phyloP scores from a whole-genome alignment of 2,888 invertebrate genomes.

The Netelia fuscicornis region DNA sequence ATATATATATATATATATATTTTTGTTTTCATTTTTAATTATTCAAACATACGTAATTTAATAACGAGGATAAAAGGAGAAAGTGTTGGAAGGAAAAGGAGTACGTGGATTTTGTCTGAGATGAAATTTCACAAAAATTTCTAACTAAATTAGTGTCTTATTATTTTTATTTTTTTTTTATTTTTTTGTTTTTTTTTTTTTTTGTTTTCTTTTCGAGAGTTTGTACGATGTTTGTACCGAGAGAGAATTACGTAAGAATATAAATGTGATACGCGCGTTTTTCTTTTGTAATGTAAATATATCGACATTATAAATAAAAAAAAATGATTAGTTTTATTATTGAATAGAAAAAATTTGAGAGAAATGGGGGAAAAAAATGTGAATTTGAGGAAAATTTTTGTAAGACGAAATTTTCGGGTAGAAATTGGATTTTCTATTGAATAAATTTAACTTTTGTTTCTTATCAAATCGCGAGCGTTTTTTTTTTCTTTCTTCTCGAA shows the following conservation, averaged over 20 bases:
- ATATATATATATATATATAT: neutral
- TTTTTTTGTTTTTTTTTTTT: neutral
- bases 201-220: constrained; percentile 14
- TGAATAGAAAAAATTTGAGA: neutral
- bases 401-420: no score
- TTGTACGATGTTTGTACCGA: constrained; percentile 11
- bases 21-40: constrained; percentile 21
- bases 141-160: neutral
- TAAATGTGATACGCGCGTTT: constrained; percentile 62
- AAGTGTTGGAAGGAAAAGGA: neutral
- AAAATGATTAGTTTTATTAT: constrained; percentile 6
- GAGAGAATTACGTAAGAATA: constrained; percentile 47
- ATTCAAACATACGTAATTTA: neutral
- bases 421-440: no score
- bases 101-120: neutral
- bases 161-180: neutral
- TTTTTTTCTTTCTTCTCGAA: no score
- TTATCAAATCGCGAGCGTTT: no score
- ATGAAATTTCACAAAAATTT: neutral
- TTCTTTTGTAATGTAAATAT: constrained; percentile 57
- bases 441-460: no score
- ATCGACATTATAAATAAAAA: constrained; percentile 25
- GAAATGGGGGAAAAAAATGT: no score
- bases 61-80: neutral
- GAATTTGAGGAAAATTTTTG: no score